These are phyloP conservation scores for Psophia crepitans DNA, from an alignment of 2,113 vertebrate genomes.

Conservation along the genomic window DNA sequence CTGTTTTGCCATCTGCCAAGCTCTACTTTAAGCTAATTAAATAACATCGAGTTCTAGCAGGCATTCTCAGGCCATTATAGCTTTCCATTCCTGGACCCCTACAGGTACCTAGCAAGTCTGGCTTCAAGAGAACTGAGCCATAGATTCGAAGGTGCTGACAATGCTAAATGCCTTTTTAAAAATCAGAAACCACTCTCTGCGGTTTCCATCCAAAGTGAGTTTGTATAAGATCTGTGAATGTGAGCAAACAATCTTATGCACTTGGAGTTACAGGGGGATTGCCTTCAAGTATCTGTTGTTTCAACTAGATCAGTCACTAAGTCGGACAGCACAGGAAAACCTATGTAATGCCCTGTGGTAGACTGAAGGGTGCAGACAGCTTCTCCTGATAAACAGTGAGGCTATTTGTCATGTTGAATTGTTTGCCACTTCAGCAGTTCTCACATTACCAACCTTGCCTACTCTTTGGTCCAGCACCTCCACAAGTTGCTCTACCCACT, in stretches of 20 bases:
- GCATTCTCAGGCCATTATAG: not conserved
- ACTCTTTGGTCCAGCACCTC: not conserved
- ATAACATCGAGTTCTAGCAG: not conserved
- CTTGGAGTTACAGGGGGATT: not conserved
- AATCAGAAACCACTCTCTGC: not conserved
- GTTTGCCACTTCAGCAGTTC: not conserved
- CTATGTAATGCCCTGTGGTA: not conserved
- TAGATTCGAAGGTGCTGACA: not conserved
- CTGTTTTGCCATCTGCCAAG: slow-evolving; percentile 47
- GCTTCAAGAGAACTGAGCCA: not conserved
- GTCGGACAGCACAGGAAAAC: not conserved
- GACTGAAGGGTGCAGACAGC: not conserved
- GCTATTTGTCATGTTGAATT: not conserved
- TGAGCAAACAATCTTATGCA: not conserved
- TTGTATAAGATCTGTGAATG: not conserved
- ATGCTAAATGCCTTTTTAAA: not conserved
- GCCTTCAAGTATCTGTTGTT: not conserved
- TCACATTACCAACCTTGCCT: not conserved
- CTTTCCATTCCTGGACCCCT: slow-evolving; percentile 9
- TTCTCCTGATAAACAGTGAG: not conserved
- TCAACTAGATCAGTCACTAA: not conserved
- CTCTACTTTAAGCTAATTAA: slow-evolving; percentile 18
- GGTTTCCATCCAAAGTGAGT: not conserved
- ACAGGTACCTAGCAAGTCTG: not conserved
- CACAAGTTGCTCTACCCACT: not conserved